A percentile compares a stretch with the other conserved stretches of the same genome.
Conservation (phyloP, 2,888 invertebrate genomes). For the Tiliacea aurago region DNA sequence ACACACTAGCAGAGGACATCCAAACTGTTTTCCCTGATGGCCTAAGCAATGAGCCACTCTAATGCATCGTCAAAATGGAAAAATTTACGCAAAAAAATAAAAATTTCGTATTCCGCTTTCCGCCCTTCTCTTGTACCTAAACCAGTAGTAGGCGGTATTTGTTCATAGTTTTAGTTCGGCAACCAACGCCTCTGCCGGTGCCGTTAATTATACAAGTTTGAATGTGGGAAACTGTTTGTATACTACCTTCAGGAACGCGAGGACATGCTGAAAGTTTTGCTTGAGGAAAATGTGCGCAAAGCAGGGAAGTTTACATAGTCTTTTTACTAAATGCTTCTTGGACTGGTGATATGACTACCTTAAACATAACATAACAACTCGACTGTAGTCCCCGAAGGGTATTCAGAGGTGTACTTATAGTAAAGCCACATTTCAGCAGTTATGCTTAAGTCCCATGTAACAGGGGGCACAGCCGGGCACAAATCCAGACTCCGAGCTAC, state of each 20-base stretch:
- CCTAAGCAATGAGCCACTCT: neutral
- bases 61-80: too few species aligned
- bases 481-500: too few species aligned
- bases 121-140: slow-evolving; percentile 8
- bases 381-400: too few species aligned
- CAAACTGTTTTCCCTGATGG: neutral
- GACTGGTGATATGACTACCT: neutral
- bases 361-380: neutral
- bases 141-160: slow-evolving; percentile 57
- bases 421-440: too few species aligned
- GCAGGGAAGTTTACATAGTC: neutral
- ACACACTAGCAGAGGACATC: too few species aligned
- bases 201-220: slow-evolving; percentile 70
- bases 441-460: too few species aligned
- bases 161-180: slow-evolving; percentile 65
- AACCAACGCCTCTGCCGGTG: slow-evolving; percentile 58
- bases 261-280: slow-evolving; percentile 22
- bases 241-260: slow-evolving; percentile 12
- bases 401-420: too few species aligned
- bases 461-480: too few species aligned
- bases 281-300: neutral
- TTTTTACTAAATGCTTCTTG: neutral
- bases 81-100: neutral
- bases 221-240: slow-evolving; percentile 64
- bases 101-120: neutral